phyloP scores from a whole-genome alignment of 2,888 invertebrate genomes.

The Coecobrya sp. region DNA sequence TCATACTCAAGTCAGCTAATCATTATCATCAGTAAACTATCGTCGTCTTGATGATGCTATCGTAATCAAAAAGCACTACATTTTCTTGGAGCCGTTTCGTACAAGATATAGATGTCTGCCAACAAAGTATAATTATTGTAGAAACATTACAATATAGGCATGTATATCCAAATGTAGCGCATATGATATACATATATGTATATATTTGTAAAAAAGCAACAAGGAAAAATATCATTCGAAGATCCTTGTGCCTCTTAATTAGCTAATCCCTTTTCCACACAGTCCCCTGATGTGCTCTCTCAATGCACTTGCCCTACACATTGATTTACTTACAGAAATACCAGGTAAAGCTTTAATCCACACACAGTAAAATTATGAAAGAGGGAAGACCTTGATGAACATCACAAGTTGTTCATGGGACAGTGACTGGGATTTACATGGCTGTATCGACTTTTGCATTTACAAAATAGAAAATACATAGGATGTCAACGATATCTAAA shows the following conservation, averaged over 20 bases:
- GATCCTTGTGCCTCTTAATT: slow-evolving; percentile 75
- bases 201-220: slow-evolving; percentile 25
- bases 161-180: too few species aligned
- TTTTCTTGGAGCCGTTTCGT: neutral
- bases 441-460: neutral
- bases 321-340: neutral
- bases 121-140: slow-evolving; percentile 28
- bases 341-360: neutral
- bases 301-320: neutral
- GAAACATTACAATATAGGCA: neutral
- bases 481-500: too few species aligned
- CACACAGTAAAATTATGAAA: neutral
- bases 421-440: slow-evolving; percentile 11
- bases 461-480: neutral
- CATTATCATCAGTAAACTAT: slow-evolving; percentile 34
- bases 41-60: slow-evolving; percentile 32
- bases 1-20: neutral
- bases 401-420: slow-evolving; percentile 65
- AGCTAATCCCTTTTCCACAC: slow-evolving; percentile 63
- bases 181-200: neutral
- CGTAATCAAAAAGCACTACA: slow-evolving; percentile 50
- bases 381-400: slow-evolving; percentile 69
- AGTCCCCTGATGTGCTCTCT: slow-evolving; percentile 64
- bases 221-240: slow-evolving; percentile 25
- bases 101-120: neutral